Base-by-base conservation (phyloP, 2,888 invertebrate genomes). In the Cybosia mesomella region DNA sequence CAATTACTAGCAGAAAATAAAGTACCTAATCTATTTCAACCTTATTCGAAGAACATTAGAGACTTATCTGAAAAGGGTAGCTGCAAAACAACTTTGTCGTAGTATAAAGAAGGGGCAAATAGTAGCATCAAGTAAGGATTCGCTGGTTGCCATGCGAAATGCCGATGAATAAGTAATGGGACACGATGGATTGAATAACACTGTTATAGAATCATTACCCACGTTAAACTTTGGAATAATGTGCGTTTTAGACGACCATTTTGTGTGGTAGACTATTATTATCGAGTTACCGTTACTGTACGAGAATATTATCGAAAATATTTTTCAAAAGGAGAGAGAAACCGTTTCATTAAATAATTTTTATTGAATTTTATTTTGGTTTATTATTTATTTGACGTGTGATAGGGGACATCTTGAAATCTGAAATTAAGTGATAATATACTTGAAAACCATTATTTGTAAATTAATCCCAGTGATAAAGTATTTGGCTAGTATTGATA, bases 151-250 rank as follows among this genome's bases (percentile, higher is more conserved):
- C 72, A 86, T 79, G 85, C 85, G 70, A 83, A 85, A 80, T 79
- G 76, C 63, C 75, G 77, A 68, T 86, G 85, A 87, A 89, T 87
- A 83, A 87, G 62, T 85, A 67, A 87, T 85, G 66, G 58, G 66
- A 70, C 71, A 68, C 70, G 70, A 72, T 65, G 68, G 67, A 70
- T 80, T 71, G 76, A 71, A 75, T 73, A 72, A 75, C 66, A 73
- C 69, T 71, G 65, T 72, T 67, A 74, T 65, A 73, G 61, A 67
- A 66, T 72, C 60, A 58, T 70, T 68, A 65, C 36, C 36, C 43
- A 34, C 21, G 24, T 34, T 39, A 55, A 24, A 69, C 54, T 54
- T 2, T 60, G 24, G 39, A 39, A 59, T 60, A 57, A 49, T 57
- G 24, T 32, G 34, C 22, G 61, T 43, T 54, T 63, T 67, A 36